These are phyloP conservation scores for rabbit (Oryctolagus cuniculus) DNA, from an alignment of 2,113 vertebrate species.

Conservation along the genomic window mOryCun1.1 NC_091447.1:21107001-21107500, in stretches of 20 bases:
- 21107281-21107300: conserved; percentile 74
- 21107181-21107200: background rate
- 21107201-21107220: background rate
- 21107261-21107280: conserved; percentile 57
- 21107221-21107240: background rate
- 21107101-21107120: background rate
- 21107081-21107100: background rate
- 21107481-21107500: background rate
- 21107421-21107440: background rate
- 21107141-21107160: background rate
- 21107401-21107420: background rate
- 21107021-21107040: background rate
- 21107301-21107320: conserved; percentile 67
- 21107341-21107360: background rate
- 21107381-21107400: background rate
- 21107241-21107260: background rate
- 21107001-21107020: background rate
- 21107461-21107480: background rate
- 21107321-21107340: background rate
- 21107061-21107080: no score
- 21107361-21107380: background rate
- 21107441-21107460: background rate
- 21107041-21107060: background rate
- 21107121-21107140: background rate
- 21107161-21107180: background rate